Percentiles rank a stretch among this genome's conserved stretches.
Conservation (phyloP, 2,888 invertebrate species). For the Lumbricus terrestris region DNA sequence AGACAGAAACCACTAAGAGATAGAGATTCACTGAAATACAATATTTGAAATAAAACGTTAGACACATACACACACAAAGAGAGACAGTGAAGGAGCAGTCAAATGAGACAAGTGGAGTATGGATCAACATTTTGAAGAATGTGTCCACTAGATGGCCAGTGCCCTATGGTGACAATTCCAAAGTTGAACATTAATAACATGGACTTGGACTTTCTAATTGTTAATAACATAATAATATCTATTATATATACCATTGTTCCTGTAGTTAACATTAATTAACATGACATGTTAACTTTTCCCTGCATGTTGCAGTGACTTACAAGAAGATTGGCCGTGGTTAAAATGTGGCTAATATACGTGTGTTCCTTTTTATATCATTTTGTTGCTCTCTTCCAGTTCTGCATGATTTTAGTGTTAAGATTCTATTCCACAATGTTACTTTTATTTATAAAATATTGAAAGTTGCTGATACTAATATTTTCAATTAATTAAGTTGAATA, state of each 20-base stretch:
- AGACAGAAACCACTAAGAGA: no score
- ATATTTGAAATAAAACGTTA: no score
- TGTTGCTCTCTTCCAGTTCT: background rate
- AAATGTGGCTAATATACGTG: no score
- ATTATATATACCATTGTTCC: background rate
- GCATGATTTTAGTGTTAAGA: background rate
- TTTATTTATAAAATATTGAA: background rate
- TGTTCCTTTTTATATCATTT: background rate
- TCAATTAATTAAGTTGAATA: background rate
- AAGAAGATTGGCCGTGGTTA: no score
- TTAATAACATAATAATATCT: no score
- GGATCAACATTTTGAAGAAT: no score
- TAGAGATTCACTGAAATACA: no score
- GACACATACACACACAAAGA: no score
- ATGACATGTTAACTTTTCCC: background rate
- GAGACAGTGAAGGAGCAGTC: no score
- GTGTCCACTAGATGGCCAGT: background rate
- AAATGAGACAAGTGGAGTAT: no score
- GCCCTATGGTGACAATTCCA: background rate
- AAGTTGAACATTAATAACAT: background rate
- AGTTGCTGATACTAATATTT: background rate
- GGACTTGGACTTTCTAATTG: background rate
- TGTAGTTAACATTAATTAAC: background rate
- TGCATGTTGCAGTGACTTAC: no score
- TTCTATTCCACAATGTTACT: background rate